These are phyloP conservation scores for Thunnus maccoyii DNA, from an alignment of 2,113 vertebrate species.

Conservation along the genomic window DNA sequence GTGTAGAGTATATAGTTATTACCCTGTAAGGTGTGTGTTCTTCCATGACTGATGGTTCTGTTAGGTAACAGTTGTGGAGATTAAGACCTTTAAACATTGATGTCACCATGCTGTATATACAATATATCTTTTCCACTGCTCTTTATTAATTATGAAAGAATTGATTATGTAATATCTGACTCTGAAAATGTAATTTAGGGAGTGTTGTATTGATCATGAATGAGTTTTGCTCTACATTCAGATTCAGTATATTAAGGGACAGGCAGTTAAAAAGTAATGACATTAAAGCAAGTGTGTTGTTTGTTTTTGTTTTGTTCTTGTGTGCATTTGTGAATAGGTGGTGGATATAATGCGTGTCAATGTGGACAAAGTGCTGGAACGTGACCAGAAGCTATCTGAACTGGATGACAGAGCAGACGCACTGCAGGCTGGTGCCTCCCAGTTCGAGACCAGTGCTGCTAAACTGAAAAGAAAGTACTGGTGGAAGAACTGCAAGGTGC, in stretches of 20 bases:
- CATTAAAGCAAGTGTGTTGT: background rate
- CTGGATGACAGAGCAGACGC: conserved; percentile 95
- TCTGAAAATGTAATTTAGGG: too few species aligned
- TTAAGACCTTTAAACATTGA: conserved; percentile 2
- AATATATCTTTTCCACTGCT: background rate
- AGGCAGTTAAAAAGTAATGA: background rate
- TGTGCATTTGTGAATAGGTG: conserved; percentile 82
- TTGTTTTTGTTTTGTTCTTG: background rate
- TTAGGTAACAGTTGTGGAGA: conserved; percentile 2
- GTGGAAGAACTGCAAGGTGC: conserved; percentile 94
- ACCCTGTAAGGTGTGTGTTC: background rate
- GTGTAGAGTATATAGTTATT: too few species aligned
- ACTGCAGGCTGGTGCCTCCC: conserved; percentile 94
- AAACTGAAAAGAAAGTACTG: conserved; percentile 93
- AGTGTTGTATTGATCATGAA: background rate
- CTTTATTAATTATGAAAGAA: background rate
- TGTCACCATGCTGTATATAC: background rate
- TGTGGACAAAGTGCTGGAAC: conserved; percentile 95
- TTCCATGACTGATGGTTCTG: background rate
- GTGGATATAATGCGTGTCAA: conserved; percentile 99
- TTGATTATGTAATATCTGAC: too few species aligned
- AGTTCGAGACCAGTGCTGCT: conserved; percentile 95
- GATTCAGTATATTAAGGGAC: background rate
- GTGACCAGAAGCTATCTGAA: conserved; percentile 92
- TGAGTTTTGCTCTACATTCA: background rate